Evolutionary conservation across 1,140 invertebrate genomes (phyloP).

Genomic region (Caenorhabditis latens): DNA sequence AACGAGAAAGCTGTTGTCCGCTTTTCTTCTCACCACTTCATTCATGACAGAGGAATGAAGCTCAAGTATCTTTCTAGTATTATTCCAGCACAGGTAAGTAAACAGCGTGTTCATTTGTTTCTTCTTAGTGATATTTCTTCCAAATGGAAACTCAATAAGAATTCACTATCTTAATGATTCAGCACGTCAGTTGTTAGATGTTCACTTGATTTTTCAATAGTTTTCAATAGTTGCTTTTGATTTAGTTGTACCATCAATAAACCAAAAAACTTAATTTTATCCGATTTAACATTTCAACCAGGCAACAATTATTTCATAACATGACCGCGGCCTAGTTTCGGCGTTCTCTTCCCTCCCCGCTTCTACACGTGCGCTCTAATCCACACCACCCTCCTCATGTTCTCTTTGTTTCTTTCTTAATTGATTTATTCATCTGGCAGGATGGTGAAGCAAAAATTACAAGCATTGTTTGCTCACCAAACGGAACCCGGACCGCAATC

Average conservation of each 20-base stretch:
- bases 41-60: conserved; percentile 62
- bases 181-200: too few species aligned
- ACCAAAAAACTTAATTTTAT: too few species aligned
- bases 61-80: conserved; percentile 71
- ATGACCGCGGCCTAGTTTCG: neutral
- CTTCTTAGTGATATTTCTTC: neutral
- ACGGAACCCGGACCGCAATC: conserved; percentile 25
- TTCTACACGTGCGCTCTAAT: too few species aligned
- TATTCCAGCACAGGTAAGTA: conserved; percentile 68
- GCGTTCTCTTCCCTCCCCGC: neutral
- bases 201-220: neutral
- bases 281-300: too few species aligned
- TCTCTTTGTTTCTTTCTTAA: neutral
- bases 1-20: neutral
- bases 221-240: too few species aligned
- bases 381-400: neutral
- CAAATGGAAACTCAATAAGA: neutral
- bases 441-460: conserved; percentile 78
- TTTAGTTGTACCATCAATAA: too few species aligned
- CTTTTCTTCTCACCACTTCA: neutral
- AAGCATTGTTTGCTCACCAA: conserved; percentile 52
- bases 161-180: too few species aligned
- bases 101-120: neutral
- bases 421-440: conserved; percentile 69
- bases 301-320: too few species aligned